A percentile compares a stretch with the other conserved stretches of the same genome.
These are phyloP conservation scores for Dolomedes plantarius DNA, from an alignment of 2,888 invertebrate species.

Conservation along the genomic window DNA sequence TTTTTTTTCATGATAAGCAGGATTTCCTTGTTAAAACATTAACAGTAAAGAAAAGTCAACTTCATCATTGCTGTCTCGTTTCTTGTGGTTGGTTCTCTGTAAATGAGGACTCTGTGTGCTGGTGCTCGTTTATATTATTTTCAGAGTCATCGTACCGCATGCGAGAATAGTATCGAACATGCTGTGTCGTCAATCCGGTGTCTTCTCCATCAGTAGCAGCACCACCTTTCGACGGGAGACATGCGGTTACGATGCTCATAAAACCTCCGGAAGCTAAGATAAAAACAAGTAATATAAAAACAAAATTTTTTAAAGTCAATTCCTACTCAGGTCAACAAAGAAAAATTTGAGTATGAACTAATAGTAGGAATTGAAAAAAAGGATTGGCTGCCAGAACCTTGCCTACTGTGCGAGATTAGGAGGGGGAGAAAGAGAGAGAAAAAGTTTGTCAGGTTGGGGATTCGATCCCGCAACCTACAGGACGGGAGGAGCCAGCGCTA, in stretches of 20 bases:
- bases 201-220: slow-evolving; percentile 73
- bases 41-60: neutral
- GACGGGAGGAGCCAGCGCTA: too few relatives aligned
- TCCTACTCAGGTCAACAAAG: too few relatives aligned
- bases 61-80: slow-evolving; percentile 19
- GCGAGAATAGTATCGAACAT: slow-evolving; percentile 77
- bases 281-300: too few relatives aligned
- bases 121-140: slow-evolving; percentile 51
- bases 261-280: slow-evolving; percentile 73
- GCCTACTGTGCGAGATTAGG: too few relatives aligned
- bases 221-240: slow-evolving; percentile 54
- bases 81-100: slow-evolving; percentile 37
- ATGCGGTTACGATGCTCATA: slow-evolving; percentile 58
- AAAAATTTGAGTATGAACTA: too few relatives aligned
- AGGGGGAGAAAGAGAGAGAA: too few relatives aligned
- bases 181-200: slow-evolving; percentile 74
- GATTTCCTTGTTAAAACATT: neutral
- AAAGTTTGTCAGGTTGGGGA: too few relatives aligned
- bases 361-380: too few relatives aligned
- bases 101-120: slow-evolving; percentile 54
- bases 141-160: slow-evolving; percentile 73
- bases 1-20: neutral
- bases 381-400: neutral
- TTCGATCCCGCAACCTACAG: too few relatives aligned
- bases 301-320: too few relatives aligned